Conservation (phyloP, 2,113 vertebrate genomes). For the Solea senegalensis region DNA sequence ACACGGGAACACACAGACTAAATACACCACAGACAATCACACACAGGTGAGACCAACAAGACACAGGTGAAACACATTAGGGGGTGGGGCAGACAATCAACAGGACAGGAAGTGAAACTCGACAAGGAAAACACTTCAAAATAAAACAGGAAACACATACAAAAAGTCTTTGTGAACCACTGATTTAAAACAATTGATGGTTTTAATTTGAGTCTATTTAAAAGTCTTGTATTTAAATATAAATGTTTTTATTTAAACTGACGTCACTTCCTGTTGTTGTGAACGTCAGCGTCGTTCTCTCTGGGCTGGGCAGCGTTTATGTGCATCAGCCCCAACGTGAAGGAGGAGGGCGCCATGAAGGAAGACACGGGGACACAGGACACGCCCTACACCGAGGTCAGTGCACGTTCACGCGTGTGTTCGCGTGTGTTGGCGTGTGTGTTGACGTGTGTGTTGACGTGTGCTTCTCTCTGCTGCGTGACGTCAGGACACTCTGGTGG, state of each 20-base stretch:
- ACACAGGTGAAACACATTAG: no score
- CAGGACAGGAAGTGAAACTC: no score
- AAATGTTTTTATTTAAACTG: neutral
- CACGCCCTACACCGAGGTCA: slow-evolving; percentile 96
- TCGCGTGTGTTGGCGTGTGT: neutral
- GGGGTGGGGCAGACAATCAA: no score
- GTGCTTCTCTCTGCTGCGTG: neutral
- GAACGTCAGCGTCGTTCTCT: slow-evolving; percentile 88
- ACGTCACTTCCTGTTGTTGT: slow-evolving; percentile 11
- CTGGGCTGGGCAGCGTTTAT: slow-evolving; percentile 99
- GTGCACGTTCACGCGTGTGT: slow-evolving; percentile 16
- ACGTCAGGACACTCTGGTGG: slow-evolving; percentile 90
- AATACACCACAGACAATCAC: no score
- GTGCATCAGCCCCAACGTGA: slow-evolving; percentile 96
- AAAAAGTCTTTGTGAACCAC: no score
- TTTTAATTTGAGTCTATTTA: slow-evolving; percentile 8
- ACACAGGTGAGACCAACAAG: no score
- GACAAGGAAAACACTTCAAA: no score
- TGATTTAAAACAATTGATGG: neutral
- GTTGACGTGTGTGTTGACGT: neutral
- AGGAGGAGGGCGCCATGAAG: slow-evolving; percentile 98
- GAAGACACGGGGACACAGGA: slow-evolving; percentile 97
- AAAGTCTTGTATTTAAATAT: slow-evolving; percentile 23
- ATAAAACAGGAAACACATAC: no score
- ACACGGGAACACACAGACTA: no score